Evolutionary conservation across 2,113 vertebrate species (phyloP), one percentile per base, ranked within the genome.

Genomic region (Pachyramphus minor): DNA sequence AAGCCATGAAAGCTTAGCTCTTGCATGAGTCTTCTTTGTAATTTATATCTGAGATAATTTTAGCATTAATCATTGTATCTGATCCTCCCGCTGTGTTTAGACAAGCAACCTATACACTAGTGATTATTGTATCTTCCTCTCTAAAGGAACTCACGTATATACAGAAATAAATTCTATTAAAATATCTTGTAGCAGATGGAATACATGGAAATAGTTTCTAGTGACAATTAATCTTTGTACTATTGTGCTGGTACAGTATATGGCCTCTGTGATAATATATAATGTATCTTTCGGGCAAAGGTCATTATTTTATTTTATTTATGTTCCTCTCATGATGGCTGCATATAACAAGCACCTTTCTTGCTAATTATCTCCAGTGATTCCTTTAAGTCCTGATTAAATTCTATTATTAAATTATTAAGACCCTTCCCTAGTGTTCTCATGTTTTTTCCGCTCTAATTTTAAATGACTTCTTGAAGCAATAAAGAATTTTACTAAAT

Each of bases 321-420:
- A 89, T 89, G 62, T 66, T 95, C 62, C 16, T 88, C 72, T 94
- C 53, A 84, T 66, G 66, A 69, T 79, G 49, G 49, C 60, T 86
- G 73, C 31, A 49, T 47, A 66, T 76, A 92, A 94, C 69, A 95
- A 72, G 66, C 45, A 79, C 47, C 28, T 92, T 87, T 95, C 77
- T 94, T 87, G 66, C 45, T 94, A 95, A 96, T 97, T 96, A 91
- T 89, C 84, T 92, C 44, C 76, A 84, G 63, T 92, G 76, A 93
- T 90, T 76, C 78, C 58, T 94, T 84, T 83, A 91, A 89, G 39
- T 76, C 71, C 66, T 79, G 58, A 95, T 82, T 94, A 91, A 75
- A 25, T 91, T 91, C 58, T 89, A 64, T 82, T 96, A 94, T 79
- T 84, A 89, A 95, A 94, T 95, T 95, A 94, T 90, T 93, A 93